Base-by-base conservation (phyloP, 2,888 invertebrate species). In the Synanthedon myopaeformis region DNA sequence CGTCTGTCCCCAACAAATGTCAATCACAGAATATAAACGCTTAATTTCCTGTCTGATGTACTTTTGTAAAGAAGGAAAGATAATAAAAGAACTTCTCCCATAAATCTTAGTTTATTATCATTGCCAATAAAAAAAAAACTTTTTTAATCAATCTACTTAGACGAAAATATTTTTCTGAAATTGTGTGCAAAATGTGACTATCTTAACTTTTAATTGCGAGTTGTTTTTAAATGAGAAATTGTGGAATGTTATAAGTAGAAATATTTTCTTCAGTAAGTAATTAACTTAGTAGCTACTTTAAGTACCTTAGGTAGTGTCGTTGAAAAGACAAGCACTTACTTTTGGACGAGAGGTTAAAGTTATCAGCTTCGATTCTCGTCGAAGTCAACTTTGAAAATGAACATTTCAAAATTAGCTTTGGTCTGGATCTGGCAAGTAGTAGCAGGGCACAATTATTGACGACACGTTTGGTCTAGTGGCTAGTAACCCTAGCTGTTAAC, bases 91-190 rank as follows among this genome's bases (percentile, higher is more conserved):
- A 63, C 55, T 61, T 63, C 48, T 12, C 52, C 55, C 57, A 56
- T 63, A 61, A 62, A 61, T 57, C 54, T 45, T 35, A 53, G 42
- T 54, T 61, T 56, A 59, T 55, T 54, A 53, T 52, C 53, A 55
- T 51, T 42, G 56, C 54, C 49, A 59, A 64, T 64, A 62, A 62
- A 60, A 59, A 35, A 28, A 60, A 57, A 66, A 65, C 56, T 65
- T 66, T 59, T 61, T 62, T 65, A 64, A 65, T 66, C 64, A 66
- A 63, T 62, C 61, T 54, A 49, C 56, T 54, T 56, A 57, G 56
- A 54, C 58, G 58, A 58, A 58, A 57, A 59, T 59, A 55, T 54
- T 56, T 56, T 52, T 55, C 42, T 42, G 42, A 53, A 56, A 58
- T 61, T 54, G 56, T 56, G 58, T 57, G 58, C 58, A 52, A 57